These are phyloP conservation scores for Cacoxenus indagator DNA, from an alignment of 2,888 invertebrate genomes.

Conservation along the genomic window DNA sequence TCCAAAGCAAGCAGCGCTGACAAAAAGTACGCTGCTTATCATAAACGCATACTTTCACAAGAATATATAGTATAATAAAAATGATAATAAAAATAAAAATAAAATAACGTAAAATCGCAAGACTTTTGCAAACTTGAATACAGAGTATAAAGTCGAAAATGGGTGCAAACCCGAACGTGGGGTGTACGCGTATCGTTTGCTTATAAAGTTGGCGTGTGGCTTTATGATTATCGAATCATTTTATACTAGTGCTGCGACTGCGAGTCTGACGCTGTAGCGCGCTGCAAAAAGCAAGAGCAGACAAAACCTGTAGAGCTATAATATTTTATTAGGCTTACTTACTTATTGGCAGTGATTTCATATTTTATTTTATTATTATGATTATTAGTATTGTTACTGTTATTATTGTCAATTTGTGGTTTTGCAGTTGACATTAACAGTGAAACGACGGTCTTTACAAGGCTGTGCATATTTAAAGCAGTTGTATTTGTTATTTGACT, in stretches of 20 bases:
- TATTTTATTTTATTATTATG: background rate
- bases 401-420: background rate
- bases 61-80: background rate
- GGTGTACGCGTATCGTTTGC: background rate
- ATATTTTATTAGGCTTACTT: background rate
- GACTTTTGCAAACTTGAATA: too few relatives aligned
- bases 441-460: too few relatives aligned
- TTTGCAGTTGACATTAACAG: too few relatives aligned
- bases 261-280: too few relatives aligned
- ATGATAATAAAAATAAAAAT: background rate
- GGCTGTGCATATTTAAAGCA: too few relatives aligned
- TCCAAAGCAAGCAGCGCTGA: background rate
- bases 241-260: background rate
- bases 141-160: background rate
- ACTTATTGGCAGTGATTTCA: background rate
- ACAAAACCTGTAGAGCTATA: background rate
- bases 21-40: background rate
- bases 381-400: background rate
- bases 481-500: too few relatives aligned
- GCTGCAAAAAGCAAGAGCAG: background rate
- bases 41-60: background rate
- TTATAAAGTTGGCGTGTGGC: background rate
- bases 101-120: background rate
- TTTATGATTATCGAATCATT: background rate
- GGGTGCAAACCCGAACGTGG: background rate